phyloP scores from a whole-genome alignment of 1,140 invertebrate species.

The Bombus consobrinus region DNA sequence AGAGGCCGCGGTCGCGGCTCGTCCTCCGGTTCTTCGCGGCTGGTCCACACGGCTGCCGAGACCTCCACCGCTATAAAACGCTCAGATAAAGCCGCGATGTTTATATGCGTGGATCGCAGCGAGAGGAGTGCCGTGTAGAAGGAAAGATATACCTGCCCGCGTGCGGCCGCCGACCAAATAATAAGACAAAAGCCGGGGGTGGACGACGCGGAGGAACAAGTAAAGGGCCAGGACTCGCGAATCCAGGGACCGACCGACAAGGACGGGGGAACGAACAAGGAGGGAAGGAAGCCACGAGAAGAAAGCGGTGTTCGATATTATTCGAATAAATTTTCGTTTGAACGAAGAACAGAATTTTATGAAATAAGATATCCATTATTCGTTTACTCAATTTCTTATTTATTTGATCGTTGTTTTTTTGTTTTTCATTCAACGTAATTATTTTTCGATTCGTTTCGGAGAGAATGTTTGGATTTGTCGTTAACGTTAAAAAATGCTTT shows the following conservation, averaged over 20 bases:
- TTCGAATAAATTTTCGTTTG: neutral
- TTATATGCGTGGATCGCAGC: constrained; percentile 74
- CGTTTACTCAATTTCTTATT: neutral
- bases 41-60: constrained; percentile 47
- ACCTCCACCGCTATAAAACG: constrained; percentile 73
- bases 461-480: too few species aligned
- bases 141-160: constrained; percentile 69
- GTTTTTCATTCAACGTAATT: neutral
- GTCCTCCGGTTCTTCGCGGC: constrained; percentile 29
- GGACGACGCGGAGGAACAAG: constrained; percentile 49
- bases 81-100: constrained; percentile 76
- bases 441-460: too few species aligned
- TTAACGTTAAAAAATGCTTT: too few species aligned
- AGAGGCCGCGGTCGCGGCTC: constrained; percentile 35
- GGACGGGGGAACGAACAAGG: neutral
- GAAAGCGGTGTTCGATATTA: neutral
- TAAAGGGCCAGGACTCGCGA: neutral
- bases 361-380: too few species aligned
- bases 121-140: constrained; percentile 59
- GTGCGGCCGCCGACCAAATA: constrained; percentile 68
- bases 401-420: neutral
- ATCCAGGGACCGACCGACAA: neutral
- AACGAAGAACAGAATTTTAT: too few species aligned
- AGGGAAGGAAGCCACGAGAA: constrained; percentile 6
- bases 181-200: constrained; percentile 75